These are phyloP conservation scores for Pristiophorus japonicus DNA, from an alignment of 2,113 vertebrate genomes.

Conservation along the genomic window DNA sequence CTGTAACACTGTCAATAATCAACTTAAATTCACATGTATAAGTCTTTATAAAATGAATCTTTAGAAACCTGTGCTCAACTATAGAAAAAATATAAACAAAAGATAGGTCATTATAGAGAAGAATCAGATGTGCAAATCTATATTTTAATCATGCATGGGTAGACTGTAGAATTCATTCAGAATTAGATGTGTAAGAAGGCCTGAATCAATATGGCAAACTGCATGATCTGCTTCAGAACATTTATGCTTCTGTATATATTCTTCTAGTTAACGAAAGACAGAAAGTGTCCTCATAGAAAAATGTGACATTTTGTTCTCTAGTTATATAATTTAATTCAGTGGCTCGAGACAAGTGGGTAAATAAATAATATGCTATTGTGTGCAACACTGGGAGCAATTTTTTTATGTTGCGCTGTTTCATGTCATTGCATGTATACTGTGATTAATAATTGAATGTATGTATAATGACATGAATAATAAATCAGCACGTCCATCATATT, in stretches of 20 bases:
- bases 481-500: background rate
- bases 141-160: background rate
- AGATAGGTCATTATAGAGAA: background rate
- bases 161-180: background rate
- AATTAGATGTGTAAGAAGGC: background rate
- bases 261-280: background rate
- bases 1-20: background rate
- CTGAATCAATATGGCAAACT: background rate
- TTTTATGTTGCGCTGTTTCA: slow-evolving; percentile 4
- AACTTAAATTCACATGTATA: background rate
- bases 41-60: slow-evolving; percentile 13
- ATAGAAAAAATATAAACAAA: background rate
- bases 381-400: background rate
- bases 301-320: background rate
- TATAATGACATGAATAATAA: slow-evolving; percentile 22
- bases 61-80: background rate
- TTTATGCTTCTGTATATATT: background rate
- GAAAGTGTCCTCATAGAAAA: background rate
- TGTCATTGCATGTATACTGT: background rate
- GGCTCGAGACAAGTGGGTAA: background rate
- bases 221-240: background rate
- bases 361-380: slow-evolving; percentile 17
- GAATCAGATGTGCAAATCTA: background rate
- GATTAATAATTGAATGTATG: slow-evolving; percentile 27
- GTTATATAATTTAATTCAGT: background rate